Evolutionary conservation across 2,888 invertebrate species (phyloP).

Genomic region (Hemithea aestivaria): DNA sequence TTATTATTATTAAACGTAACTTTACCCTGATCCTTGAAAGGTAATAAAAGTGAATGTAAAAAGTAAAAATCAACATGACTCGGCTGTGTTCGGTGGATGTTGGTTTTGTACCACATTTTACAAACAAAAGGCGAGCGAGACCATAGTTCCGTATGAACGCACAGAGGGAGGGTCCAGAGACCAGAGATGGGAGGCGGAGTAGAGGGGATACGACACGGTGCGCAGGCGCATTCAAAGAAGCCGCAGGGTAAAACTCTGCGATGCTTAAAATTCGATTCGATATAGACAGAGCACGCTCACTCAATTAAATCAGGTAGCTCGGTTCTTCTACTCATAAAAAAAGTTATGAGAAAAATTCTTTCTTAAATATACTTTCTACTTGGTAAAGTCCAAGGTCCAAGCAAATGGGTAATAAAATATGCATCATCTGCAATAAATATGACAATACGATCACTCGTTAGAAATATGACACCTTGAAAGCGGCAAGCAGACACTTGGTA

Average conservation of each 20-base stretch:
- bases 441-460: neutral
- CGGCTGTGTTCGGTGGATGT: constrained; percentile 52
- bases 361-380: no score
- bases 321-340: neutral
- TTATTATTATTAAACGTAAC: no score
- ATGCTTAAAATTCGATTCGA: constrained; percentile 47
- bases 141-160: constrained; percentile 36
- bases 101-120: constrained; percentile 64
- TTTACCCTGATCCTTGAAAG: constrained; percentile 20
- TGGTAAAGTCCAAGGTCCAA: no score
- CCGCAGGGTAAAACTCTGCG: constrained; percentile 59
- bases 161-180: constrained; percentile 11
- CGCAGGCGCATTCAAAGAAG: constrained; percentile 64
- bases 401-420: no score
- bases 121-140: constrained; percentile 68
- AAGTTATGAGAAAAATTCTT: no score
- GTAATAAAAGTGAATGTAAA: constrained; percentile 21
- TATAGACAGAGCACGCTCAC: constrained; percentile 10
- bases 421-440: no score
- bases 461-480: constrained; percentile 8
- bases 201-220: constrained; percentile 50
- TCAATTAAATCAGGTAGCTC: neutral
- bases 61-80: constrained; percentile 35
- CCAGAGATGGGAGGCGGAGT: constrained; percentile 26
- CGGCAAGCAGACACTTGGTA: constrained; percentile 2